phyloP scores from a whole-genome alignment of 1,140 invertebrate species.

The Trichonephila clavipes region DNA sequence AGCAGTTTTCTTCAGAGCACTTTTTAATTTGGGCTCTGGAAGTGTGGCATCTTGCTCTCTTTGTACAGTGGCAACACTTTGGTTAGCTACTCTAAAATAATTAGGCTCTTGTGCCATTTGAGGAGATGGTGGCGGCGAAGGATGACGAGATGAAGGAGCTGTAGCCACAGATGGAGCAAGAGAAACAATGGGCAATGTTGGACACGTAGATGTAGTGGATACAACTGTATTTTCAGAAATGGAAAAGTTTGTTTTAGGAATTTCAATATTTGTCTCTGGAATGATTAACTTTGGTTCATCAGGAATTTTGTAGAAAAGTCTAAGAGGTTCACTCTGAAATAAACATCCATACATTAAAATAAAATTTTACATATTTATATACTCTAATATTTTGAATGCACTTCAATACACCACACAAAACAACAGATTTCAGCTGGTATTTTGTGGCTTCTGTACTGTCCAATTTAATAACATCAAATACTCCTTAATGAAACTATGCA shows the following conservation, averaged over 20 bases:
- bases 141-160: conserved; percentile 63
- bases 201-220: not conserved
- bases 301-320: conserved; percentile 75
- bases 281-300: conserved; percentile 41
- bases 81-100: not conserved
- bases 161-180: conserved; percentile 44
- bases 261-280: not conserved
- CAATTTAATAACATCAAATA: not conserved
- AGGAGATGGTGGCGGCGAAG: conserved; percentile 52
- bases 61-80: not conserved
- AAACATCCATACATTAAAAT: too few species aligned
- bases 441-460: not conserved
- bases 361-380: too few species aligned
- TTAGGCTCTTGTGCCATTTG: conserved; percentile 61
- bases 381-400: too few species aligned
- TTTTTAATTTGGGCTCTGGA: conserved; percentile 13
- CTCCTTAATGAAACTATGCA: too few species aligned
- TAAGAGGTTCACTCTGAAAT: conserved; percentile 73
- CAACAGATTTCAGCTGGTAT: not conserved
- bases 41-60: conserved; percentile 3
- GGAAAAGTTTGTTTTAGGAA: not conserved
- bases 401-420: not conserved
- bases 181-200: not conserved
- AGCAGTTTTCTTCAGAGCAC: conserved; percentile 36
- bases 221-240: not conserved